A percentile compares a stretch with the other conserved stretches of the same genome.
Evolutionary conservation across 2,888 invertebrate genomes (phyloP).

Genomic region (Chelonus formosanus): DNA sequence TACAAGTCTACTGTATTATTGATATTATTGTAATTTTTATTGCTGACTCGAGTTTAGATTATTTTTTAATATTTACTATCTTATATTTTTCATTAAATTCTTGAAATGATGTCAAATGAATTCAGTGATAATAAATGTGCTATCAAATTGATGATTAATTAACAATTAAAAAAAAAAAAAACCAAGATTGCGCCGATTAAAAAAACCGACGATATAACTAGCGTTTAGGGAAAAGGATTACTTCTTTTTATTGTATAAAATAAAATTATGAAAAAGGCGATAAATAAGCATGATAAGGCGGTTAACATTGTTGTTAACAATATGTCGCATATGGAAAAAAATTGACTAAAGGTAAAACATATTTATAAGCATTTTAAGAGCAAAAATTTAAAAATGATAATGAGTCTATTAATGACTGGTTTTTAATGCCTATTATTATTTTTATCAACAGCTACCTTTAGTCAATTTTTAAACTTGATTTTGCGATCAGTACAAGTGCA

Average conservation of each 20-base stretch:
- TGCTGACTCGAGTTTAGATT: too few species aligned
- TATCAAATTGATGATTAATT: too few species aligned
- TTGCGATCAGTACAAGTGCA: slow-evolving; percentile 65
- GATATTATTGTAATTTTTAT: too few species aligned
- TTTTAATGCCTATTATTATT: too few species aligned
- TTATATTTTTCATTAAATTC: neutral
- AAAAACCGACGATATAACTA: slow-evolving; percentile 42
- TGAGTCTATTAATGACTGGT: neutral
- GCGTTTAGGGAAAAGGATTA: slow-evolving; percentile 47
- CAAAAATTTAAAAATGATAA: slow-evolving; percentile 2
- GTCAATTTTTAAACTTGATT: slow-evolving; percentile 49
- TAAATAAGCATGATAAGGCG: slow-evolving; percentile 52
- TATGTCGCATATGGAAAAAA: slow-evolving; percentile 55
- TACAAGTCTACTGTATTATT: neutral
- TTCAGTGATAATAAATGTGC: too few species aligned
- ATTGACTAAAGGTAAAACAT: slow-evolving; percentile 38
- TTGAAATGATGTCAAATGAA: too few species aligned
- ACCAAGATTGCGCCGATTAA: slow-evolving; percentile 26
- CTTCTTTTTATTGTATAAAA: slow-evolving; percentile 57
- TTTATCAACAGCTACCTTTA: slow-evolving; percentile 41
- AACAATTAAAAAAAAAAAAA: too few species aligned
- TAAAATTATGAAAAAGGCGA: slow-evolving; percentile 30
- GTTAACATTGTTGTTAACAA: slow-evolving; percentile 63
- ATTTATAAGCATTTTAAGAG: slow-evolving; percentile 41
- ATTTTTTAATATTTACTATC: neutral